Conservation (phyloP, 2,797 vertebrate genomes). For the Chelmon rostratus region DNA sequence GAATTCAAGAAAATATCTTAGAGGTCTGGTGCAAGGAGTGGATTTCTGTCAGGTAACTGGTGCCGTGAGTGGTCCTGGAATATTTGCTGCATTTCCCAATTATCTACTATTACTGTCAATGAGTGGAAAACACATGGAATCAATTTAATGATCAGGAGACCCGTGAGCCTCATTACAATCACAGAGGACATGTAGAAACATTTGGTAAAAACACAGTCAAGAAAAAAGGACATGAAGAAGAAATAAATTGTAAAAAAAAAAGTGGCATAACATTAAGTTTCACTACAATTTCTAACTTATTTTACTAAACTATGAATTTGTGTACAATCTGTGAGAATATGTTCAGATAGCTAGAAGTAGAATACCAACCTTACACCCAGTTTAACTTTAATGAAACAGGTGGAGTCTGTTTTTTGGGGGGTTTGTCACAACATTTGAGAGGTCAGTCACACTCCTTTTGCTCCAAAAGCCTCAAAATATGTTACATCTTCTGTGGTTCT, state of each 20-base stretch:
- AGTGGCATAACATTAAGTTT: background rate
- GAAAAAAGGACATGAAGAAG: background rate
- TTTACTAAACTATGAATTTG: background rate
- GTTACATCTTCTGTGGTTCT: background rate
- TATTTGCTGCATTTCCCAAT: background rate
- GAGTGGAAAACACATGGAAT: background rate
- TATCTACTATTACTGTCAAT: background rate
- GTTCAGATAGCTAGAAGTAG: too few species aligned
- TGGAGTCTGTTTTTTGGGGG: too few species aligned
- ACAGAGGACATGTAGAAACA: background rate
- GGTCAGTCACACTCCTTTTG: background rate
- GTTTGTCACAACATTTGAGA: too few species aligned
- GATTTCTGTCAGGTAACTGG: background rate
- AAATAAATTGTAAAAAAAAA: background rate
- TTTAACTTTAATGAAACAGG: background rate
- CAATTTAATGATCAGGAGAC: background rate
- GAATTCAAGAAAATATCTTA: background rate
- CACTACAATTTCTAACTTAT: background rate
- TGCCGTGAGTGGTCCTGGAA: background rate
- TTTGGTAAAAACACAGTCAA: background rate
- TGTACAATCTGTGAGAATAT: too few species aligned
- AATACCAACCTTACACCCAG: too few species aligned
- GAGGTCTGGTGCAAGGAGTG: background rate
- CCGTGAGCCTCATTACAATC: background rate
- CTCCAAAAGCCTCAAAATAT: background rate